Evolutionary conservation across 30 jellyfish, hydroid and myxozoan genomes (phyloP).

Genomic region (Chrysaora quinquecirrha): DNA sequence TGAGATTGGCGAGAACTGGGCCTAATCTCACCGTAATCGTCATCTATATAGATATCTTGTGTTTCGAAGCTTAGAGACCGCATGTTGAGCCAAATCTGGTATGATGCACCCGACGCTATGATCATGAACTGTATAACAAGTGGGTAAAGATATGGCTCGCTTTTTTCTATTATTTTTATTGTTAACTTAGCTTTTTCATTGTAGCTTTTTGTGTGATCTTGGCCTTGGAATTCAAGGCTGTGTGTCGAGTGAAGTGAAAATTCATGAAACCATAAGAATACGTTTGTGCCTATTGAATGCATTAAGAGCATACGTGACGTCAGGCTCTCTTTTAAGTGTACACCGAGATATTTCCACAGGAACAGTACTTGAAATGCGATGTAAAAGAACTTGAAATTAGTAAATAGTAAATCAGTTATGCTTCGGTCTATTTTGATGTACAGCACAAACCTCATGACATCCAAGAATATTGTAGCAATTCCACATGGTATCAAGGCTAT

Average conservation of each 20-base stretch:
- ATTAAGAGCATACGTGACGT: conserved; percentile 31
- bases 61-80: conserved; percentile 44
- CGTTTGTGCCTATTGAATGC: conserved; percentile 65
- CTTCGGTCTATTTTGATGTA: conserved; percentile 42
- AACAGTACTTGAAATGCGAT: conserved; percentile 58
- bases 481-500: conserved; percentile 61
- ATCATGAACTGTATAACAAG: conserved; percentile 63
- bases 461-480: conserved; percentile 50
- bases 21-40: conserved; percentile 60
- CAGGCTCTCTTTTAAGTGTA: conserved; percentile 42
- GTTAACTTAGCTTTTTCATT: conserved; percentile 26
- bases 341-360: conserved; percentile 37
- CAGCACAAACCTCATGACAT: conserved; percentile 39
- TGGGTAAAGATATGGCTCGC: conserved; percentile 67
- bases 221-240: conserved; percentile 32
- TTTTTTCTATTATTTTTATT: conserved; percentile 27
- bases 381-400: conserved; percentile 49
- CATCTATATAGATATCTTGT: conserved; percentile 73
- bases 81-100: conserved; percentile 63
- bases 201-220: conserved; percentile 1
- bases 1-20: background rate
- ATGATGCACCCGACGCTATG: conserved; percentile 63
- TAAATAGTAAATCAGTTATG: conserved; percentile 27
- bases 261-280: conserved; percentile 65
- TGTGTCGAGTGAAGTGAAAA: conserved; percentile 54